These are phyloP conservation scores for Amphiprion ocellaris DNA, from an alignment of 2,113 vertebrate genomes.

Conservation along the genomic window DNA sequence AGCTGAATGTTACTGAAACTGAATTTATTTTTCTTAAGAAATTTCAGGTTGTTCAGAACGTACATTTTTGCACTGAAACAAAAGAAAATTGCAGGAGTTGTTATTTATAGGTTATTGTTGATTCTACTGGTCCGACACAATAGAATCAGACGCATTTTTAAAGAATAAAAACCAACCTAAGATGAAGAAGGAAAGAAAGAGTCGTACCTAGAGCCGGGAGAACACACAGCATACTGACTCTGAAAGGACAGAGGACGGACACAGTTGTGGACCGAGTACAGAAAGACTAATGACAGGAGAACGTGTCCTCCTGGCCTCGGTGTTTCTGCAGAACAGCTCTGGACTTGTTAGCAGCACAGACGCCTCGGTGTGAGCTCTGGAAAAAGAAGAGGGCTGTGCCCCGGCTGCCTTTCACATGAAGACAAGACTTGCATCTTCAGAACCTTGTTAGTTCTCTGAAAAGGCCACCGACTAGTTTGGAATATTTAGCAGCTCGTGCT, in stretches of 20 bases:
- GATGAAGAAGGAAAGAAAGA: not conserved
- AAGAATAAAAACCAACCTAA: not conserved
- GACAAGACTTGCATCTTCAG: conserved; percentile 80
- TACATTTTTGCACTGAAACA: no score
- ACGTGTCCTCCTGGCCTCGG: conserved; percentile 27
- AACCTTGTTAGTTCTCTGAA: conserved; percentile 83
- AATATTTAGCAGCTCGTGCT: conserved; percentile 83
- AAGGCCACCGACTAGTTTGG: conserved; percentile 81
- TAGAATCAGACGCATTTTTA: not conserved
- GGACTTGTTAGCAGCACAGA: conserved; percentile 65
- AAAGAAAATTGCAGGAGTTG: no score
- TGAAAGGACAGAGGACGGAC: conserved; percentile 1
- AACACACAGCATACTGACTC: not conserved
- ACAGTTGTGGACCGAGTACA: conserved; percentile 5
- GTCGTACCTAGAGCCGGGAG: not conserved
- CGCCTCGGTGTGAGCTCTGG: conserved; percentile 57
- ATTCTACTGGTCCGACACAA: no score
- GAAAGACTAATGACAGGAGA: conserved; percentile 44
- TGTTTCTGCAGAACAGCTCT: conserved; percentile 53
- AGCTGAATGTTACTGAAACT: no score
- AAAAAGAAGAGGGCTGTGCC: conserved; percentile 60
- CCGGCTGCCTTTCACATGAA: conserved; percentile 73
- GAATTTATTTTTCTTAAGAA: no score
- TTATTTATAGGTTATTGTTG: no score
- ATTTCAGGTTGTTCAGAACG: no score